Evolutionary conservation across 2,888 invertebrate genomes (phyloP), one percentile per base, ranked within the genome.

Genomic region (Drosophila incognita): DNA sequence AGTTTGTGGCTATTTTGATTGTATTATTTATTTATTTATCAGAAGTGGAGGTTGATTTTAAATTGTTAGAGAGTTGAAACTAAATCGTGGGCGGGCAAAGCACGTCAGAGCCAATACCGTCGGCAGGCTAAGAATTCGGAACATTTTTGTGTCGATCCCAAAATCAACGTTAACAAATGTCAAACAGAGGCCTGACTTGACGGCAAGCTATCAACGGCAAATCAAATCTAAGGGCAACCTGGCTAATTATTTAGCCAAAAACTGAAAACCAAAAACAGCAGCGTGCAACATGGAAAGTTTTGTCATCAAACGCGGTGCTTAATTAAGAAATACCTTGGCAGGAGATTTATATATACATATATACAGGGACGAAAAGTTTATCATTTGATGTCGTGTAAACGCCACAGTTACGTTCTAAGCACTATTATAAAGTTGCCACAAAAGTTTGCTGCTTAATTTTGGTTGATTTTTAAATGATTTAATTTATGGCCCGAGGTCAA

Each of bases 401-500:
- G 85, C 68, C 79, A 79, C 54, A 70, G 87, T 79, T 73, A 79
- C 72, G 76, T 67, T 70, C 76, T 70, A 71, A 84, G 60, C 67
- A 76, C 67, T 33, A 63, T 65, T 62, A 66, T 52, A 64, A 75
- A 81, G 72, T 74, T 76, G 56, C 60, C 70, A 72, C 72, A 64
- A 74, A 83, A 89, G 64, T 89, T 89, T 78, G 33, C 27, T 58
- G 81, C 62, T 76, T 88, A 88, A 86, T 86, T 80, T 81, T 79
- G 71, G 88, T 89, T 83, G 79, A 88, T 88, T 81, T 88, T 89
- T 69, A 85, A 89, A 85, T 87, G 75, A 87, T 89, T 89, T 74
- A 69, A 84, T 82, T 76, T 83, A 65, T 66, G 52, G 71, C 79
- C 57, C 21, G 63, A 42, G 73, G 83, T 48, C 57, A 76, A 75